A percentile compares a stretch with the other conserved stretches of the same genome.
Conservation (phyloP, 1,140 invertebrate genomes). For the Bombus terrestris region DNA sequence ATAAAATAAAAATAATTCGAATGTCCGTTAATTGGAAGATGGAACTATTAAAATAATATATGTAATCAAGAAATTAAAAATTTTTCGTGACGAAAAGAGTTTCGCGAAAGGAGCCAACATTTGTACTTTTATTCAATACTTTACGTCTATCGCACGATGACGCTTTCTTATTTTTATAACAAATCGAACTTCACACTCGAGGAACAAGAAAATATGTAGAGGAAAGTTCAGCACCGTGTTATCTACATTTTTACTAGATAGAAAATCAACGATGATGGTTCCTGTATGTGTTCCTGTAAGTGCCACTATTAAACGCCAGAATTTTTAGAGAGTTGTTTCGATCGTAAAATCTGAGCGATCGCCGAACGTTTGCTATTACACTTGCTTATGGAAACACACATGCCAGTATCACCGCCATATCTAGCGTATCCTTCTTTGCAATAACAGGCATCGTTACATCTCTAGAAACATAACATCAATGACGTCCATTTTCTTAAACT, state of each 20-base stretch:
- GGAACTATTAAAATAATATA: too few species aligned
- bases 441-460: constrained; percentile 52
- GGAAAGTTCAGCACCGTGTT: not conserved
- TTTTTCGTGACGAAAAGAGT: not conserved
- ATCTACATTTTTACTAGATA: not conserved
- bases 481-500: not conserved
- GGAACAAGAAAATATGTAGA: not conserved
- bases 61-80: not conserved
- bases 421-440: constrained; percentile 41
- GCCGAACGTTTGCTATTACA: not conserved
- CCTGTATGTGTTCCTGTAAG: too few species aligned
- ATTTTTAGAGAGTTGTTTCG: too few species aligned
- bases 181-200: not conserved
- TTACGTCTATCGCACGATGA: not conserved
- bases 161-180: not conserved
- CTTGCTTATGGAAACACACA: not conserved
- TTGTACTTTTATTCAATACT: not conserved
- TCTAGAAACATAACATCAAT: constrained; percentile 19
- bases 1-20: too few species aligned
- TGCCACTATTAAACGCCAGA: not conserved
- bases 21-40: too few species aligned
- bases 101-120: not conserved
- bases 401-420: accelerated
- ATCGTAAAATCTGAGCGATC: not conserved
- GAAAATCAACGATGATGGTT: not conserved